A percentile compares a stretch with the other conserved stretches of the same genome.
phyloP scores from a whole-genome alignment of 2,113 vertebrate species.

The Burhinus oedicnemus region DNA sequence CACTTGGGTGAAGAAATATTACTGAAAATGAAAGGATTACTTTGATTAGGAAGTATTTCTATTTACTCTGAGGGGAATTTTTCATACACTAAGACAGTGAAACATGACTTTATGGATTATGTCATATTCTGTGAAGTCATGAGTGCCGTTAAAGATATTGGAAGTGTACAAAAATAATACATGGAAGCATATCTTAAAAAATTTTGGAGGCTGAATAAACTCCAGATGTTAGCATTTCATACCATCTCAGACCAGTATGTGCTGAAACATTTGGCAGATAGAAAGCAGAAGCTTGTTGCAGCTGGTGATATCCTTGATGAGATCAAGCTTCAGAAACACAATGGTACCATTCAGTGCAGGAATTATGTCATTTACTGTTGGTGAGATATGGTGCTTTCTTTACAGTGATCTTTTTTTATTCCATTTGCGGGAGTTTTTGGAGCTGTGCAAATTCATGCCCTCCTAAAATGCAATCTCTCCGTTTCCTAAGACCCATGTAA shows the following conservation, averaged over 20 bases:
- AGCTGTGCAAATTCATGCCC: background rate
- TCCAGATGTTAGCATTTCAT: constrained; percentile 62
- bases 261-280: constrained; percentile 40
- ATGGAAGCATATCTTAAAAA: constrained; percentile 35
- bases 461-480: background rate
- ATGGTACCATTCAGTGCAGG: background rate
- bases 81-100: background rate
- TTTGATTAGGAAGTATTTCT: background rate
- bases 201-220: constrained; percentile 53
- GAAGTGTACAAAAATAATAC: constrained; percentile 37
- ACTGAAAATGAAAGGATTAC: background rate
- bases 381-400: background rate
- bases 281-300: constrained; percentile 30
- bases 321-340: constrained; percentile 25
- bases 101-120: background rate
- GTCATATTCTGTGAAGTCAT: constrained; percentile 18
- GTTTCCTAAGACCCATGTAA: background rate
- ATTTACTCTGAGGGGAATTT: background rate
- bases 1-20: background rate
- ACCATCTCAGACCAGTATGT: background rate
- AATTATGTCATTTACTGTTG: constrained; percentile 34
- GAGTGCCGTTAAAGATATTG: constrained; percentile 7
- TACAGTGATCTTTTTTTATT: background rate
- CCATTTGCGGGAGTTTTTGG: background rate
- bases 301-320: constrained; percentile 43